Percentiles rank a stretch among this genome's conserved stretches.
Conservation (phyloP, 1,140 invertebrate species). For the Cydia splendana region DNA sequence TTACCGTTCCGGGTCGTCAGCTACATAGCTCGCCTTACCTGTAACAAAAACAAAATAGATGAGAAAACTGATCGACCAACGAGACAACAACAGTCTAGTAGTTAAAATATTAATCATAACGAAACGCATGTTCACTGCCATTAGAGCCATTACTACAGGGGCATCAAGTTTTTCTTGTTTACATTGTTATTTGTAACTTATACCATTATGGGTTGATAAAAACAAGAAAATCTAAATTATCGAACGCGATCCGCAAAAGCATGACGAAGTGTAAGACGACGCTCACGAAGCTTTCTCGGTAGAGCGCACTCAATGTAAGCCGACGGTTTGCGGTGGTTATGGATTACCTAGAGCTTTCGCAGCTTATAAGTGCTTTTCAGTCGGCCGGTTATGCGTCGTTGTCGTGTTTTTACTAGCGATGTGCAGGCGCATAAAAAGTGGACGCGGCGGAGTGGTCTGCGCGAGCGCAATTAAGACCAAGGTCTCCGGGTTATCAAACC, state of each 20-base stretch:
- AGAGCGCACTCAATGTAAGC: constrained; percentile 60
- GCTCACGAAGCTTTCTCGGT: constrained; percentile 55
- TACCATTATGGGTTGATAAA: constrained; percentile 41
- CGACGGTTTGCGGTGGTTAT: constrained; percentile 51
- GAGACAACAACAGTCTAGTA: not conserved
- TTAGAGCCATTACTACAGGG: not conserved
- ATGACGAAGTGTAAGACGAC: constrained; percentile 45
- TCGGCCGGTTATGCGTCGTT: constrained; percentile 61
- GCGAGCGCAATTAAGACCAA: constrained; percentile 78
- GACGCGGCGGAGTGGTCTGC: constrained; percentile 74
- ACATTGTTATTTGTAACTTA: constrained; percentile 19
- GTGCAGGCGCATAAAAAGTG: constrained; percentile 77
- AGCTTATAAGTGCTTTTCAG: constrained; percentile 64
- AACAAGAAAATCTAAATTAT: constrained; percentile 49
- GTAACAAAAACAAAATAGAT: constrained; percentile 48
- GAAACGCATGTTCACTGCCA: constrained; percentile 9
- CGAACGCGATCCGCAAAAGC: constrained; percentile 55
- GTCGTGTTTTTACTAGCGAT: constrained; percentile 76
- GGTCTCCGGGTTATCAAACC: constrained; percentile 79
- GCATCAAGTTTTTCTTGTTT: constrained; percentile 20
- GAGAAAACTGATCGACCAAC: not conserved
- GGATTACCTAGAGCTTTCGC: constrained; percentile 50
- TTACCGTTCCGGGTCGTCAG: constrained; percentile 15
- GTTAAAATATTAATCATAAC: constrained; percentile 23
- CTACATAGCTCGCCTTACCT: constrained; percentile 47